phyloP scores from a whole-genome alignment of 2,888 invertebrate genomes.

The Trichopoda pennipes region DNA sequence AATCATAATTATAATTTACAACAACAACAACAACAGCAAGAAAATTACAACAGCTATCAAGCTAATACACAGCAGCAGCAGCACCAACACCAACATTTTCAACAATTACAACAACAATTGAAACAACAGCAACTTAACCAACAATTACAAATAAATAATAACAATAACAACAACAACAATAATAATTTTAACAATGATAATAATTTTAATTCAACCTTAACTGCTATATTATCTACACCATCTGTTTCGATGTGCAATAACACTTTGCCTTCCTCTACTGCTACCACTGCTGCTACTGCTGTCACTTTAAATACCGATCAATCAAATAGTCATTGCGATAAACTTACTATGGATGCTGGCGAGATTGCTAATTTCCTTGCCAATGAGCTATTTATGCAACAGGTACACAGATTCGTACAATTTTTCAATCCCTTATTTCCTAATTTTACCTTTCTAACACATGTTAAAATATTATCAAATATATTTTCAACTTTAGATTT shows the following conservation, averaged over 20 bases:
- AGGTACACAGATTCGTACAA: slow-evolving; percentile 82
- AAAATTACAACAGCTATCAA: slow-evolving; percentile 71
- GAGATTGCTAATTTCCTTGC: slow-evolving; percentile 92
- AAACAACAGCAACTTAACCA: slow-evolving; percentile 55
- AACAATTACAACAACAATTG: background rate
- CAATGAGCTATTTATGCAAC: slow-evolving; percentile 91
- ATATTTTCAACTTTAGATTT: no score
- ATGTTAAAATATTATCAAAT: no score
- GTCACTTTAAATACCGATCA: slow-evolving; percentile 42
- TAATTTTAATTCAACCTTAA: slow-evolving; percentile 33
- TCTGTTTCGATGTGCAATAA: slow-evolving; percentile 17
- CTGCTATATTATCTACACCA: slow-evolving; percentile 5
- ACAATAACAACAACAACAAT: slow-evolving; percentile 26
- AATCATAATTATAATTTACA: slow-evolving; percentile 57
- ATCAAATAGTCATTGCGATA: slow-evolving; percentile 70
- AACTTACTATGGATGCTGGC: slow-evolving; percentile 86
- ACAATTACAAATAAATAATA: slow-evolving; percentile 55
- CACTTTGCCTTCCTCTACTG: slow-evolving; percentile 10
- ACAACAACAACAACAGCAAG: slow-evolving; percentile 64
- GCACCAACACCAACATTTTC: slow-evolving; percentile 51
- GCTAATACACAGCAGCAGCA: slow-evolving; percentile 58
- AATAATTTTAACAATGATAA: slow-evolving; percentile 42
- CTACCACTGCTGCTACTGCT: slow-evolving; percentile 33
- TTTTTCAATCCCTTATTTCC: no score
- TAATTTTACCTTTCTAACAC: no score